Conservation (phyloP, 2,888 invertebrate species). For the Linyphia triangularis region DNA sequence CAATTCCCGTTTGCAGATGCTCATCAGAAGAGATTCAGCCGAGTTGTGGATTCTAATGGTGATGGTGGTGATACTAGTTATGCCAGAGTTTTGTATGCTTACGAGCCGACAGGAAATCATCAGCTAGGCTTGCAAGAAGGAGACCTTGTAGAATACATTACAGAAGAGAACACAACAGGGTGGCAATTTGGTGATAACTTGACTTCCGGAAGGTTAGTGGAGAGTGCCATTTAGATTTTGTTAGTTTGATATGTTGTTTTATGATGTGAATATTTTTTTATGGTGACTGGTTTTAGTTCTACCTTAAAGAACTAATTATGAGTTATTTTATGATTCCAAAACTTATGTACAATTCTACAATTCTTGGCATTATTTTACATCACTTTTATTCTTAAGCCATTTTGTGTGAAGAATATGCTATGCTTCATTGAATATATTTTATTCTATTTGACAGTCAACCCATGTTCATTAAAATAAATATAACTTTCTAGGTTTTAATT, state of each 20-base stretch:
- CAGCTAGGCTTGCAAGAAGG: conserved; percentile 59
- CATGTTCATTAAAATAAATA: too few relatives aligned
- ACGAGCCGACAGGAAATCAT: conserved; percentile 60
- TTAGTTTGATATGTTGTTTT: not conserved
- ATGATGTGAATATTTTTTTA: not conserved
- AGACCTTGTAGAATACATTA: conserved; percentile 59
- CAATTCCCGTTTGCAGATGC: conserved; percentile 19
- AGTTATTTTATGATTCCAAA: too few relatives aligned
- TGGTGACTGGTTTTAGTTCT: not conserved
- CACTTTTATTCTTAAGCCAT: too few relatives aligned
- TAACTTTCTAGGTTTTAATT: too few relatives aligned
- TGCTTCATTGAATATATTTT: too few relatives aligned
- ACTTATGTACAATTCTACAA: too few relatives aligned
- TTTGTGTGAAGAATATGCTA: too few relatives aligned
- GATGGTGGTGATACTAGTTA: conserved; percentile 55
- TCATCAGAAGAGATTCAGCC: conserved; percentile 35
- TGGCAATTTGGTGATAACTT: conserved; percentile 74
- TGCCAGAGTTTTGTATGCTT: conserved; percentile 58
- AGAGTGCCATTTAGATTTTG: not conserved
- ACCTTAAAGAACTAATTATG: not conserved
- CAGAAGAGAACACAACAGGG: conserved; percentile 63
- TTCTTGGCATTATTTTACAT: too few relatives aligned
- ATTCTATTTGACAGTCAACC: too few relatives aligned
- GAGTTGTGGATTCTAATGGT: conserved; percentile 55
- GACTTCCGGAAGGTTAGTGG: conserved; percentile 53